Evolutionary conservation across 2,797 vertebrate species (phyloP).

Genomic region (Thaleichthys pacificus): DNA sequence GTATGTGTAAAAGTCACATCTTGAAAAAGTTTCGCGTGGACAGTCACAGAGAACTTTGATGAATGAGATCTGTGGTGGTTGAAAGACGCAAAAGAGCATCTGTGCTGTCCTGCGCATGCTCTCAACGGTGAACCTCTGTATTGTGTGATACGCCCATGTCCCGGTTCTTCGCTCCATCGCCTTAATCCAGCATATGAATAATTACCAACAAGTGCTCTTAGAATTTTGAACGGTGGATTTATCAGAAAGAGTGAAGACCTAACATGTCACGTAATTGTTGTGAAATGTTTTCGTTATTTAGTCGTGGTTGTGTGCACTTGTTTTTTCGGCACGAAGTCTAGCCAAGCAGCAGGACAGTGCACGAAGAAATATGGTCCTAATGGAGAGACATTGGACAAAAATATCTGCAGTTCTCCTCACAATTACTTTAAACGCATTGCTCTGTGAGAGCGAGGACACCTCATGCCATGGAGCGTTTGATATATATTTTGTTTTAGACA

Average conservation of each 20-base stretch:
- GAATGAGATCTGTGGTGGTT: background rate
- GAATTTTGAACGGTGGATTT: too few species aligned
- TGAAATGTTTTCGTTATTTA: background rate
- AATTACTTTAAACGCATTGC: conserved; percentile 12
- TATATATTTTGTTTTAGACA: conserved; percentile 92
- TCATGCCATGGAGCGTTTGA: conserved; percentile 90
- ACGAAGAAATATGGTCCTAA: conserved; percentile 37
- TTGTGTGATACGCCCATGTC: background rate
- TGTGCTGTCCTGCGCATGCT: conserved; percentile 4
- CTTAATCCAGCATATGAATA: background rate
- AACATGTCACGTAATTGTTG: background rate
- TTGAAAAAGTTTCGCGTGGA: background rate
- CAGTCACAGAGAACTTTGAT: too few species aligned
- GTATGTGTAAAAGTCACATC: background rate
- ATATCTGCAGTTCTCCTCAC: conserved; percentile 47
- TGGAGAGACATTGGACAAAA: conserved; percentile 50
- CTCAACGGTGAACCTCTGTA: background rate
- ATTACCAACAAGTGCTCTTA: background rate
- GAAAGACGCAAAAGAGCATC: background rate
- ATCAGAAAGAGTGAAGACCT: background rate
- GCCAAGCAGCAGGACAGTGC: conserved; percentile 1
- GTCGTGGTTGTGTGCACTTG: background rate
- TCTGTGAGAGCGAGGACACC: conserved; percentile 67
- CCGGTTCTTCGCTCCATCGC: background rate
- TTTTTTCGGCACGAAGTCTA: background rate